These are phyloP conservation scores for Sus cebifrons DNA, from an alignment of 2,797 vertebrate genomes.

Conservation along the genomic window DNA sequence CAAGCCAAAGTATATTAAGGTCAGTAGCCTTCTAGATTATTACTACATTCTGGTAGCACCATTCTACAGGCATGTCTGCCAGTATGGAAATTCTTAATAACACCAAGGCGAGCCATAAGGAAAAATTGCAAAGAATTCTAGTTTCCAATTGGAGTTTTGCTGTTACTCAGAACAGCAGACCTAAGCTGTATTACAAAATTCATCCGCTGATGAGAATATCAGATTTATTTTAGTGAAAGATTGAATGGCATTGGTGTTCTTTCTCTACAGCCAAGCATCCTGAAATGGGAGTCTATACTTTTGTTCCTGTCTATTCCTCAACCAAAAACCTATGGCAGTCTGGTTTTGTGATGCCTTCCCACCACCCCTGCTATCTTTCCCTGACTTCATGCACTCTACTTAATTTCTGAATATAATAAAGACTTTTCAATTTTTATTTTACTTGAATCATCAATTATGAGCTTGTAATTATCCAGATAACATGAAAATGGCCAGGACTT, in stretches of 20 bases:
- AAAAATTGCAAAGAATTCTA: not conserved
- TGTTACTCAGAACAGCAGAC: not conserved
- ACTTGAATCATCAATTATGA: not conserved
- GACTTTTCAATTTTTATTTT: not conserved
- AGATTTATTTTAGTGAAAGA: not conserved
- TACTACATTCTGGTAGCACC: not conserved
- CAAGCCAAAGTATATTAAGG: not conserved
- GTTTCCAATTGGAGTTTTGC: not conserved
- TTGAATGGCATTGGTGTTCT: not conserved
- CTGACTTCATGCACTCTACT: not conserved
- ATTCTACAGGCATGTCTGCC: not conserved
- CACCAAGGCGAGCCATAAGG: not conserved
- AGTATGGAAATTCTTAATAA: not conserved
- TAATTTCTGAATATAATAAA: not conserved
- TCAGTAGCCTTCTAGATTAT: not conserved
- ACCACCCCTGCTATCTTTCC: not conserved
- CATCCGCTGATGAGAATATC: not conserved
- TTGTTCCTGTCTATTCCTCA: not conserved
- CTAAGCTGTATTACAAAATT: not conserved
- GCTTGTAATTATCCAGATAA: not conserved
- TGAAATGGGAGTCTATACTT: not conserved
- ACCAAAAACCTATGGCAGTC: not conserved
- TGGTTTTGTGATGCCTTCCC: not conserved
- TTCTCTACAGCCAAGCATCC: not conserved
- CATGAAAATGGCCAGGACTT: not conserved